Conservation (phyloP, 2,888 invertebrate species). For the Cyaniris semiargus region DNA sequence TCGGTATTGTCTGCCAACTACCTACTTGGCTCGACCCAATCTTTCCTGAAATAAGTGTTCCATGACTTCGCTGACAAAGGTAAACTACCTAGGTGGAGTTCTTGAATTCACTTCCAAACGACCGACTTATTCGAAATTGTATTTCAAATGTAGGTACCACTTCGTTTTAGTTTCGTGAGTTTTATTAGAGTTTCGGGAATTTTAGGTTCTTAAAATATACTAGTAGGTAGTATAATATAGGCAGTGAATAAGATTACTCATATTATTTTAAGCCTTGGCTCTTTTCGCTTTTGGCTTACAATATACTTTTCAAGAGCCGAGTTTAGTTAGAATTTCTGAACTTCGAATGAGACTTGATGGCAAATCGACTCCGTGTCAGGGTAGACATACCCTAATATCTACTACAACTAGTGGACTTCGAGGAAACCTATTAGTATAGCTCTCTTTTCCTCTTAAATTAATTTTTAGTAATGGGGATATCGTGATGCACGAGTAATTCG, state of each 20-base stretch:
- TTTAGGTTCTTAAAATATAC: not conserved
- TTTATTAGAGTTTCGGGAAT: not conserved
- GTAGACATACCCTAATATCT: not conserved
- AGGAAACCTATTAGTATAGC: not conserved
- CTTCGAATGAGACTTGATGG: not conserved
- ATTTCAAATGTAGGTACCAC: slow-evolving; percentile 26
- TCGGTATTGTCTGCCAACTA: slow-evolving; percentile 30
- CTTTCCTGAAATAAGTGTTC: slow-evolving; percentile 29
- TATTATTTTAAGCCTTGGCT: not conserved
- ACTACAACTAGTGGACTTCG: not conserved
- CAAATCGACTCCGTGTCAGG: too few species aligned
- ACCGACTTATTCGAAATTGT: slow-evolving; percentile 31
- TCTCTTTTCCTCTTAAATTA: too few species aligned
- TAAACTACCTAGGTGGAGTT: slow-evolving; percentile 29
- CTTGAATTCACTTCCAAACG: slow-evolving; percentile 31
- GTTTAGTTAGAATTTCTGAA: not conserved
- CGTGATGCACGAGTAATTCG: not conserved
- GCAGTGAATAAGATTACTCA: not conserved
- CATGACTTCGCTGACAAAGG: slow-evolving; percentile 32
- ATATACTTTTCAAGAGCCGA: not conserved
- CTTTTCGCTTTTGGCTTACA: not conserved
- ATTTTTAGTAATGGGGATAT: not conserved
- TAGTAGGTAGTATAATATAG: not conserved
- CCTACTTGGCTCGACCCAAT: slow-evolving; percentile 33
- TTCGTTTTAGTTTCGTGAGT: slow-evolving; percentile 4